Evolutionary conservation across 2,797 vertebrate genomes (phyloP).

Genomic region (Bradypodion ventrale): DNA sequence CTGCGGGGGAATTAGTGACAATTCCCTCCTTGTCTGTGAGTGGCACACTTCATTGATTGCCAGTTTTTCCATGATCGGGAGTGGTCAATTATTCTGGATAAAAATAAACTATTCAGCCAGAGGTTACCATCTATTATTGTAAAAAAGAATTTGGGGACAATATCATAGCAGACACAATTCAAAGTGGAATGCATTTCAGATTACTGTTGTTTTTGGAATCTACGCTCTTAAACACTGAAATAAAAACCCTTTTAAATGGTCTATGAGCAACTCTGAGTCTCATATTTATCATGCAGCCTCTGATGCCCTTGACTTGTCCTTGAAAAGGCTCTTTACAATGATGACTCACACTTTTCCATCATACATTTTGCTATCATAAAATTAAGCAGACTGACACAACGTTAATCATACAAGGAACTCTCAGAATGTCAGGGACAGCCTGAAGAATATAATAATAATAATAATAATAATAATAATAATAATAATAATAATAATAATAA

Average conservation of each 20-base stretch:
- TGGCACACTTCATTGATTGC: neutral
- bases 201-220: neutral
- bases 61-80: neutral
- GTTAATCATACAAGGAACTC: slow-evolving; percentile 17
- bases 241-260: neutral
- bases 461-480: too few relatives aligned
- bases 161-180: neutral
- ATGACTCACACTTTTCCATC: slow-evolving; percentile 55
- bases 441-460: too few relatives aligned
- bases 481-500: too few relatives aligned
- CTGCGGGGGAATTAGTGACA: neutral
- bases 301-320: slow-evolving; percentile 66
- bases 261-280: neutral
- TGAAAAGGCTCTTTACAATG: slow-evolving; percentile 58
- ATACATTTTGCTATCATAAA: slow-evolving; percentile 31
- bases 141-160: neutral
- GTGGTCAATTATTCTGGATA: neutral
- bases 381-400: slow-evolving; percentile 25
- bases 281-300: slow-evolving; percentile 1
- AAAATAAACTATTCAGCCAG: neutral
- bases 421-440: neutral
- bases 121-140: neutral
- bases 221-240: neutral
- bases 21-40: neutral
- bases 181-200: neutral